phyloP scores from a whole-genome alignment of 2,113 vertebrate species.

The Ranitomeya imitator region DNA sequence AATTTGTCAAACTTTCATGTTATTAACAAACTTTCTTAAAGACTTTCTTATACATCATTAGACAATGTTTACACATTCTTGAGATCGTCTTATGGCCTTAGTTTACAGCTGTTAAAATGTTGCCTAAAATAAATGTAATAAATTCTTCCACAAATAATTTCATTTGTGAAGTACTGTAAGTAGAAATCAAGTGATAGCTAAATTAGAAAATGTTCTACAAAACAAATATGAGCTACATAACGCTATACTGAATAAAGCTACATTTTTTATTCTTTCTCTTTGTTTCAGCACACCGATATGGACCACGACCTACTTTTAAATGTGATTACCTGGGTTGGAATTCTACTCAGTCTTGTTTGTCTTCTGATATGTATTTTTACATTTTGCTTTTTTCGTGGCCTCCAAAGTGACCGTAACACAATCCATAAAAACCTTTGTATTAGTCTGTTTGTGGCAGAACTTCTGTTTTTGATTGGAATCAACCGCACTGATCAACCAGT shows the following conservation, averaged over 20 bases:
- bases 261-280: conserved; percentile 50
- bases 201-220: too few relatives aligned
- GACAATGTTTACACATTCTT: too few relatives aligned
- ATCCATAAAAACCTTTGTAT: conserved; percentile 98
- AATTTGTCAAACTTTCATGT: too few relatives aligned
- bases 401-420: conserved; percentile 97
- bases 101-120: too few relatives aligned
- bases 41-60: too few relatives aligned
- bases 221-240: too few relatives aligned
- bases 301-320: conserved; percentile 93
- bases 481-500: conserved; percentile 95
- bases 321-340: conserved; percentile 97
- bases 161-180: too few relatives aligned
- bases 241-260: background rate
- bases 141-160: too few relatives aligned
- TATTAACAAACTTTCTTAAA: too few relatives aligned
- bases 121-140: too few relatives aligned
- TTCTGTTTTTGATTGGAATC: conserved; percentile 96
- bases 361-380: conserved; percentile 99
- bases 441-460: conserved; percentile 94
- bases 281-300: conserved; percentile 83
- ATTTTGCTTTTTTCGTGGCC: conserved; percentile 98
- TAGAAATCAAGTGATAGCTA: too few relatives aligned
- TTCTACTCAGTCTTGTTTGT: conserved; percentile 96
- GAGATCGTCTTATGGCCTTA: too few relatives aligned